A percentile compares a stretch with the other conserved stretches of the same genome.
These are phyloP conservation scores for Struthidea cinerea DNA, from an alignment of 2,113 vertebrate genomes.

Conservation along the genomic window DNA sequence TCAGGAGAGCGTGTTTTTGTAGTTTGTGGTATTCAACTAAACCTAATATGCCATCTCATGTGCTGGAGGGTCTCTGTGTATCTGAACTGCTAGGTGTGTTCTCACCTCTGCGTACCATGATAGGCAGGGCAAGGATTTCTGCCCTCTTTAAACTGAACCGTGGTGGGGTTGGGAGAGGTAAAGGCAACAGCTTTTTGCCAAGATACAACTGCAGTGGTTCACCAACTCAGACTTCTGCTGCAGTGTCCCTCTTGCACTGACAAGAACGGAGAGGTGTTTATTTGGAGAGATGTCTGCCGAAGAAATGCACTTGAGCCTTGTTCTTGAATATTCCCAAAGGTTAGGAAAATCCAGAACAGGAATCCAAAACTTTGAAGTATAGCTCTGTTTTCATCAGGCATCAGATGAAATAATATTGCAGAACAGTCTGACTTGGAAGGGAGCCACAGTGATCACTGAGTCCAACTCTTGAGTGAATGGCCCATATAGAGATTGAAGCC, in stretches of 20 bases:
- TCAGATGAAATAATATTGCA: neutral
- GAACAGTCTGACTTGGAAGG: neutral
- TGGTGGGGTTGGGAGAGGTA: neutral
- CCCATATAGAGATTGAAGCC: neutral
- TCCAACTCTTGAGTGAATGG: neutral
- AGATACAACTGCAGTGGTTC: neutral
- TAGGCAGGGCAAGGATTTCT: neutral
- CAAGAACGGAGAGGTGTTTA: neutral
- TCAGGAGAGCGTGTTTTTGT: neutral
- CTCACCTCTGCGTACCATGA: accelerated
- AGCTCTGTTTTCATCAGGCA: neutral
- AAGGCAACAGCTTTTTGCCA: neutral
- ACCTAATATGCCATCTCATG: neutral
- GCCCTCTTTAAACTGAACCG: accelerated
- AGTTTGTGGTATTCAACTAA: neutral
- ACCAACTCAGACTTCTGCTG: neutral
- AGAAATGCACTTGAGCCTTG: neutral
- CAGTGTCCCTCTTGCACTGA: neutral
- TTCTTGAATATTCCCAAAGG: neutral
- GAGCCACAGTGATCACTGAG: accelerated
- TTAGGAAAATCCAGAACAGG: neutral
- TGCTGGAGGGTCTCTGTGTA: neutral
- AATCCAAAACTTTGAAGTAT: neutral
- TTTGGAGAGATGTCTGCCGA: neutral
- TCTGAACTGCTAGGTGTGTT: neutral